Evolutionary conservation across 2,797 vertebrate genomes (phyloP).

Genomic region (Sternotherus odoratus): DNA sequence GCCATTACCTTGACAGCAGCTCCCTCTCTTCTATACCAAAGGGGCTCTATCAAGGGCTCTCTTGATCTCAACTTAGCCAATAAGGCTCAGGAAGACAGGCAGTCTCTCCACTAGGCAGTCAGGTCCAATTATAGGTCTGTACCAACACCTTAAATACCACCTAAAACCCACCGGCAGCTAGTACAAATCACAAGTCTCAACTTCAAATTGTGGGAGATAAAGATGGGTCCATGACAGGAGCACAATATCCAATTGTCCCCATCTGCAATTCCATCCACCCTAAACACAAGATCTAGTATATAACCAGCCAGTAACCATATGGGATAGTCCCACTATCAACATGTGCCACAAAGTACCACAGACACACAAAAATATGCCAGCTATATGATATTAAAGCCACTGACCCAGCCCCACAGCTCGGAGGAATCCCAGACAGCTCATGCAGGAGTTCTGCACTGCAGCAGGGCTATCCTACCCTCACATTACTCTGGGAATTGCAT

Average conservation of each 20-base stretch:
- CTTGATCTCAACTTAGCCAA: background rate
- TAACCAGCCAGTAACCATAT: fast-evolving
- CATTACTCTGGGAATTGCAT: background rate
- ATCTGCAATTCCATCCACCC: background rate
- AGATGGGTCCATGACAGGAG: background rate
- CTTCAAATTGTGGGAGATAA: background rate
- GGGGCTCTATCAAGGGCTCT: background rate
- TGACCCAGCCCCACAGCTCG: fast-evolving
- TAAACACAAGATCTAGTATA: background rate
- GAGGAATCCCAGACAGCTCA: background rate
- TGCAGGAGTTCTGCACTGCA: background rate
- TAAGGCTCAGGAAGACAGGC: background rate
- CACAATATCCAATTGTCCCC: background rate
- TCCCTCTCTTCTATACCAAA: background rate
- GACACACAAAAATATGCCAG: fast-evolving
- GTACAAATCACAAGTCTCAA: background rate
- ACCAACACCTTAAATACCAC: background rate
- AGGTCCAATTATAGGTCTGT: background rate
- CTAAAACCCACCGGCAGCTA: background rate
- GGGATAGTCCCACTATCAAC: background rate
- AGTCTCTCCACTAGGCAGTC: background rate
- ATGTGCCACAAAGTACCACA: background rate
- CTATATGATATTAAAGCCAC: background rate
- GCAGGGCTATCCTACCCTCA: fast-evolving
- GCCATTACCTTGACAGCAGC: background rate